Conservation (phyloP, 1,140 invertebrate genomes). For the Heliconius hewitsoni region DNA sequence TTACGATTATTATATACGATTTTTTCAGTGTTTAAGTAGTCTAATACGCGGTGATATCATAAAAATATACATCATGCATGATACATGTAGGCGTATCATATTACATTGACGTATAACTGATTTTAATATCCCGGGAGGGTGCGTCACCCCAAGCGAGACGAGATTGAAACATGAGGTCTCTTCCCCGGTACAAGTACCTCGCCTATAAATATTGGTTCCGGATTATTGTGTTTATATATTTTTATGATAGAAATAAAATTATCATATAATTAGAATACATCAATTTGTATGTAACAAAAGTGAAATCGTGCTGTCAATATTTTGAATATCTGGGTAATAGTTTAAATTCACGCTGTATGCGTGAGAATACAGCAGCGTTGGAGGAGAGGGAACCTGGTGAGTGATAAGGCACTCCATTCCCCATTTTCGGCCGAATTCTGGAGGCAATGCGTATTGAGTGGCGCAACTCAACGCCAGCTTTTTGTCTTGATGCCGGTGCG, state of each 20-base stretch:
- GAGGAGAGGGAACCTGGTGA: too few relatives aligned
- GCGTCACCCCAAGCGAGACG: slow-evolving; percentile 56
- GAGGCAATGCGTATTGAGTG: too few relatives aligned
- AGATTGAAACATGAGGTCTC: slow-evolving; percentile 64
- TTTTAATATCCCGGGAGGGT: slow-evolving; percentile 41
- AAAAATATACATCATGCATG: not conserved
- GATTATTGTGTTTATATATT: too few relatives aligned
- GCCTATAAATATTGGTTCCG: slow-evolving; percentile 57
- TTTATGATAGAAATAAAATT: too few relatives aligned
- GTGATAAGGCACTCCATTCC: too few relatives aligned
- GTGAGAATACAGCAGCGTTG: too few relatives aligned
- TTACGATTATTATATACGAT: not conserved
- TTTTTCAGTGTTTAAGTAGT: not conserved
- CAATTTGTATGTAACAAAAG: not conserved
- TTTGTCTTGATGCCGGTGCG: too few relatives aligned
- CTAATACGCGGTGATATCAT: not conserved
- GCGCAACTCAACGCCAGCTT: too few relatives aligned
- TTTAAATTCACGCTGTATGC: too few relatives aligned
- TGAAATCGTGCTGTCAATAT: too few relatives aligned
- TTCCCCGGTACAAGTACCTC: slow-evolving; percentile 53
- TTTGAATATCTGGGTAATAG: too few relatives aligned
- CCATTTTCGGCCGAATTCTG: too few relatives aligned
- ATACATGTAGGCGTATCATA: slow-evolving; percentile 14
- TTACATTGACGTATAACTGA: slow-evolving; percentile 28
- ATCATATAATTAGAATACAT: not conserved